These are phyloP conservation scores for Graptemys geographica DNA, from an alignment of 2,797 vertebrate species.

Conservation along the genomic window DNA sequence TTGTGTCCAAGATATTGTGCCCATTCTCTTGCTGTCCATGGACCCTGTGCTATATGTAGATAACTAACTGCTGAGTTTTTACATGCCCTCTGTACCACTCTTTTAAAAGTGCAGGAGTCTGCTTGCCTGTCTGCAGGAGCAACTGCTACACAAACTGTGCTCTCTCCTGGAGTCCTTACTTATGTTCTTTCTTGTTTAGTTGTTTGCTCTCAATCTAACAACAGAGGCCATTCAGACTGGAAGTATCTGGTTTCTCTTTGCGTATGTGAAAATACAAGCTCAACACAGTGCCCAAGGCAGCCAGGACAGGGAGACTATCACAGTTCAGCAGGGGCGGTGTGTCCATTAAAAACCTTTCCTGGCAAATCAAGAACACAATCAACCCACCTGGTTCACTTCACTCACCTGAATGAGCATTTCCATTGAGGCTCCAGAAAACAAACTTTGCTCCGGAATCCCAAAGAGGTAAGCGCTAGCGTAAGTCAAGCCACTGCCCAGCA, in stretches of 20 bases:
- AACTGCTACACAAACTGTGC: neutral
- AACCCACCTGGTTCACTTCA: neutral
- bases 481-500: slow-evolving; percentile 92
- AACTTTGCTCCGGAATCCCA: slow-evolving; percentile 83
- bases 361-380: neutral
- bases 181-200: fast-evolving
- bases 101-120: neutral
- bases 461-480: slow-evolving; percentile 94
- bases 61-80: neutral
- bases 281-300: neutral
- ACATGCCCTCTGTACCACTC: neutral
- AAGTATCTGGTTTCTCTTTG: neutral
- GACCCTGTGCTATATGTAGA: fast-evolving
- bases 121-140: neutral
- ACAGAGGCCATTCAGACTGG: fast-evolving
- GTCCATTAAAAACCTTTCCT: fast-evolving
- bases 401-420: slow-evolving; percentile 90
- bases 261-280: neutral
- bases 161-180: neutral
- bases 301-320: neutral
- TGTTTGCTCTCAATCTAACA: neutral
- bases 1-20: neutral
- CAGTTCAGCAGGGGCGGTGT: fast-evolving
- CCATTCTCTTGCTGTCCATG: fast-evolving
- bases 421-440: slow-evolving; percentile 71